A percentile compares a stretch with the other conserved stretches of the same genome.
Evolutionary conservation across 2,113 vertebrate species (phyloP).

Genomic region (Leptosomus discolor): DNA sequence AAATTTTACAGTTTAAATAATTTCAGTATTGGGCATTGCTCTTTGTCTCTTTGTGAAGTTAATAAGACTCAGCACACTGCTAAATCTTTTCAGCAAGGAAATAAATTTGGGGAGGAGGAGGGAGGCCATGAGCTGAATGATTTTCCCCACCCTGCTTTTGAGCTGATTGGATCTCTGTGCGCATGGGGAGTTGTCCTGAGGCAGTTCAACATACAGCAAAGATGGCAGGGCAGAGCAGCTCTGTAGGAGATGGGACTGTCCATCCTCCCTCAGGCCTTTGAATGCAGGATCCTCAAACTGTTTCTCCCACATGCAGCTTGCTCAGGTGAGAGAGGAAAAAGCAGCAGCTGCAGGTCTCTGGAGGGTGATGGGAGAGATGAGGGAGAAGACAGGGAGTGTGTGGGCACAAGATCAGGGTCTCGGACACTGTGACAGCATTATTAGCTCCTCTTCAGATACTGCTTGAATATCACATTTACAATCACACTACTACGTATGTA

Average conservation of each 20-base stretch:
- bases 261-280: background rate
- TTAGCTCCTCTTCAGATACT: background rate
- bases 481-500: background rate
- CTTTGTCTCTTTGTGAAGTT: background rate
- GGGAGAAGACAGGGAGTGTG: background rate
- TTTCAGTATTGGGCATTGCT: background rate
- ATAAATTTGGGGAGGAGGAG: background rate
- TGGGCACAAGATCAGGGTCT: background rate
- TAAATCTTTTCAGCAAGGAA: background rate
- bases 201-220: background rate
- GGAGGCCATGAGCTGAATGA: background rate
- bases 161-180: background rate
- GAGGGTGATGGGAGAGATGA: background rate
- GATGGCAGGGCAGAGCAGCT: accelerated
- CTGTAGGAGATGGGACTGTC: background rate
- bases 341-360: background rate
- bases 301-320: background rate
- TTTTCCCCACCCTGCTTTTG: background rate
- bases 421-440: accelerated
- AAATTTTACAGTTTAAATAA: background rate
- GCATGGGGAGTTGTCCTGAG: background rate
- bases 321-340: background rate
- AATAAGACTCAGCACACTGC: background rate
- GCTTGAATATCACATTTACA: background rate
- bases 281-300: background rate